These are phyloP conservation scores for Enteromius treurensis DNA, from an alignment of 2,797 vertebrate species.

Conservation along the genomic window DNA sequence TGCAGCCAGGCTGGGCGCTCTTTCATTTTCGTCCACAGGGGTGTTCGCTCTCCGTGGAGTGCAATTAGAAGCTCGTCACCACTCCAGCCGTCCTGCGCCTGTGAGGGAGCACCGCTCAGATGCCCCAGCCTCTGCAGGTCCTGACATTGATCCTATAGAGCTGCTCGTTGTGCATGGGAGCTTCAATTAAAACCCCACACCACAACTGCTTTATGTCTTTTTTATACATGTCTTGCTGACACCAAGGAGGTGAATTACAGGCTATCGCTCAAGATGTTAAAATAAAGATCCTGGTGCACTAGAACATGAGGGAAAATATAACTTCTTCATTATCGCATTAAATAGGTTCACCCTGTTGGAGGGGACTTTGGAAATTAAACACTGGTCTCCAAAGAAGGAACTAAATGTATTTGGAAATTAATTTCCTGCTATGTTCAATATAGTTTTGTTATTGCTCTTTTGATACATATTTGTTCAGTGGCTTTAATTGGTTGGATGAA, in stretches of 20 bases:
- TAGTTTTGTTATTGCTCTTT: neutral
- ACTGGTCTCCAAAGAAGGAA: neutral
- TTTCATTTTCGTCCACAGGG: constrained; percentile 62
- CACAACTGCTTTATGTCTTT: constrained; percentile 43
- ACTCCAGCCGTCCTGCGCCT: constrained; percentile 52
- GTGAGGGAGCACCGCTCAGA: constrained; percentile 37
- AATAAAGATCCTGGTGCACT: constrained; percentile 36
- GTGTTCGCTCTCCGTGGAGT: constrained; percentile 64
- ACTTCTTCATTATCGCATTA: neutral
- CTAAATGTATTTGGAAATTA: neutral
- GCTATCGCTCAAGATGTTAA: constrained; percentile 28
- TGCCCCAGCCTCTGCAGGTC: constrained; percentile 51
- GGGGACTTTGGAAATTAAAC: neutral
- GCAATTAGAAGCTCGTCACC: constrained; percentile 66
- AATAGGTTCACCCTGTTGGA: neutral
- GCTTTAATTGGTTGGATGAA: neutral
- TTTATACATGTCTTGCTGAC: constrained; percentile 44
- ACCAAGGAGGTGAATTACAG: constrained; percentile 37
- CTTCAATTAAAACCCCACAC: constrained; percentile 61
- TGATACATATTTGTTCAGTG: neutral
- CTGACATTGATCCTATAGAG: constrained; percentile 64
- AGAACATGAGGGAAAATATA: neutral
- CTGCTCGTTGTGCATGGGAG: constrained; percentile 19
- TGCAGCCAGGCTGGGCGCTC: constrained; percentile 59
- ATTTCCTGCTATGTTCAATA: neutral